Percentiles rank a stretch among this genome's conserved stretches.
phyloP scores from a whole-genome alignment of 2,113 vertebrate genomes.

The Zosterops hypoxanthus region DNA sequence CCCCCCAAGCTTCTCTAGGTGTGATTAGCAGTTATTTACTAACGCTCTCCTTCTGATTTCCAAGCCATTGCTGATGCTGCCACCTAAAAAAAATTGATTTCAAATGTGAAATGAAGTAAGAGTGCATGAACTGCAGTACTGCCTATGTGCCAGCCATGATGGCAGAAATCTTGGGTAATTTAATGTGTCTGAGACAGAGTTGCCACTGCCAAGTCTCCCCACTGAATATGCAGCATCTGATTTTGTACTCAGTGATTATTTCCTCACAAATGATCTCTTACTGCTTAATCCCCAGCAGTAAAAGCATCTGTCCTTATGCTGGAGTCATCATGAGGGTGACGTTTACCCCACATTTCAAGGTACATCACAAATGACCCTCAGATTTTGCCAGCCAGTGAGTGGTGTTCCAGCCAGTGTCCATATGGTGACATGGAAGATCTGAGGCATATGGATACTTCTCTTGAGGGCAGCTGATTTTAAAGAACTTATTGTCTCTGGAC shows the following conservation, averaged over 20 bases:
- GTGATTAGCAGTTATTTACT: slow-evolving; percentile 44
- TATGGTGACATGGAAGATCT: neutral
- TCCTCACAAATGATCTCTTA: neutral
- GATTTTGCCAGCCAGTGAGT: neutral
- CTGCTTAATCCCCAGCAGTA: neutral
- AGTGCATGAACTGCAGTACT: neutral
- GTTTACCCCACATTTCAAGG: neutral
- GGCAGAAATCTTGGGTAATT: slow-evolving; percentile 9
- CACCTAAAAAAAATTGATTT: slow-evolving; percentile 38
- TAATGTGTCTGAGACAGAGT: neutral
- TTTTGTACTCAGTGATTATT: neutral
- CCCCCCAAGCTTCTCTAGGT: neutral
- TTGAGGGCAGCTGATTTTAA: neutral
- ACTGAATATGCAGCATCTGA: neutral
- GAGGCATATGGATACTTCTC: neutral
- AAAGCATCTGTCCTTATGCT: neutral
- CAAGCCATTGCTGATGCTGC: neutral
- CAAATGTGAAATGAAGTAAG: slow-evolving; percentile 14
- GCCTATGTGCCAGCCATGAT: neutral
- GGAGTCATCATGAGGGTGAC: neutral
- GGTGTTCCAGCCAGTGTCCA: neutral
- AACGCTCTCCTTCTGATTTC: slow-evolving; percentile 24
- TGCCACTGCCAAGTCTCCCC: neutral
- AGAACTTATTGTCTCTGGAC: neutral
- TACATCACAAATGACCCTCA: neutral